Conservation (phyloP, 2,888 invertebrate genomes). For the Taenaris catops region DNA sequence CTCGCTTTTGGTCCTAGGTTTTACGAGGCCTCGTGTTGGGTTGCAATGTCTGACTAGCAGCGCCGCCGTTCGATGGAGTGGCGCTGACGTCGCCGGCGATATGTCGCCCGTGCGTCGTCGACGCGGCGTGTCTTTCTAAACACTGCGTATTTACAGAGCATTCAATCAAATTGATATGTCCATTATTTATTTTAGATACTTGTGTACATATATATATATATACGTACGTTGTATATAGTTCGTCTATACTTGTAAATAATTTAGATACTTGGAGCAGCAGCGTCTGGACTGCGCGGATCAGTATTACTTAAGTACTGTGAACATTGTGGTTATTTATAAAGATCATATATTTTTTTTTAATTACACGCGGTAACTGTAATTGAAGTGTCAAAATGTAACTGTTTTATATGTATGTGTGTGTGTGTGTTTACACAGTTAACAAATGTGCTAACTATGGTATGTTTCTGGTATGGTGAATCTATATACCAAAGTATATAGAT, state of each 20-base stretch:
- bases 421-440: too few relatives aligned
- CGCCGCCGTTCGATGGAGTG: neutral
- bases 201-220: conserved; percentile 71
- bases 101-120: neutral
- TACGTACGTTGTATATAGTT: conserved; percentile 65
- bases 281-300: conserved; percentile 60
- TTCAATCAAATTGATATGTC: conserved; percentile 74
- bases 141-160: conserved; percentile 49
- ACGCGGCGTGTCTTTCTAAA: conserved; percentile 42
- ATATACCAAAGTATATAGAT: too few relatives aligned
- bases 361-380: too few relatives aligned
- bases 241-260: conserved; percentile 68
- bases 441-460: too few relatives aligned
- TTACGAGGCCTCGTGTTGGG: conserved; percentile 6
- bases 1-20: conserved; percentile 11
- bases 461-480: too few relatives aligned
- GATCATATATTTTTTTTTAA: conserved; percentile 19
- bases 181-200: conserved; percentile 72
- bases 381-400: too few relatives aligned
- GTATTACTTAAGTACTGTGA: conserved; percentile 64
- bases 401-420: too few relatives aligned
- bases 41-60: neutral
- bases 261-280: conserved; percentile 46
- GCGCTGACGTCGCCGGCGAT: neutral
- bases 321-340: conserved; percentile 21